Percentiles rank a stretch among this genome's conserved stretches.
These are phyloP conservation scores for Steinernema feltiae DNA, from an alignment of 1,140 invertebrate species.

Conservation along the genomic window DNA sequence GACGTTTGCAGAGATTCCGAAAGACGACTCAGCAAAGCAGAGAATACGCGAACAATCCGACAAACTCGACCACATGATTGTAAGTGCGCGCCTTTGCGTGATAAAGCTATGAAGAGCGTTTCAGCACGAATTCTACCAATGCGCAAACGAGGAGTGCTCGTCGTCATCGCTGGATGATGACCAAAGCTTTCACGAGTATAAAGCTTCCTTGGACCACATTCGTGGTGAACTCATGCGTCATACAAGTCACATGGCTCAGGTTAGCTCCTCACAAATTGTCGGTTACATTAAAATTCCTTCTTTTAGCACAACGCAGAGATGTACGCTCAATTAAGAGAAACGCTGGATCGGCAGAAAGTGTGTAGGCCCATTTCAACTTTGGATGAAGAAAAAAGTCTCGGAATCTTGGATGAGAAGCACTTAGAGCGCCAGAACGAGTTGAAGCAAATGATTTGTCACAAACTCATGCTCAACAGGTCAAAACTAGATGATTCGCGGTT, in stretches of 20 bases:
- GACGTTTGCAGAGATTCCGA: neutral
- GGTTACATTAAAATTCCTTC: neutral
- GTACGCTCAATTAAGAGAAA: neutral
- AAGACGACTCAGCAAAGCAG: neutral
- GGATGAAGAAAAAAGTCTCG: neutral
- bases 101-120: neutral
- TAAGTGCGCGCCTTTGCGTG: neutral
- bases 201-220: neutral
- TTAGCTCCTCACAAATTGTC: neutral
- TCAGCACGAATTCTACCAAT: conserved; percentile 1
- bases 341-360: neutral
- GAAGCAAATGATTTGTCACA: neutral
- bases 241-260: neutral
- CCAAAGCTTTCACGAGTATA: neutral
- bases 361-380: neutral
- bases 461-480: neutral
- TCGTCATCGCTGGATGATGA: neutral
- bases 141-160: neutral
- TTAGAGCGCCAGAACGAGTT: neutral
- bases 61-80: neutral
- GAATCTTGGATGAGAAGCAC: neutral
- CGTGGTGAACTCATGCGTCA: neutral
- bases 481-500: neutral
- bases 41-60: neutral
- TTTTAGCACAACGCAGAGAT: neutral